These are phyloP conservation scores for Heliocidaris erythrogramma DNA, from an alignment of 35 echinoderm and acorn worm species.

Conservation along the genomic window DNA sequence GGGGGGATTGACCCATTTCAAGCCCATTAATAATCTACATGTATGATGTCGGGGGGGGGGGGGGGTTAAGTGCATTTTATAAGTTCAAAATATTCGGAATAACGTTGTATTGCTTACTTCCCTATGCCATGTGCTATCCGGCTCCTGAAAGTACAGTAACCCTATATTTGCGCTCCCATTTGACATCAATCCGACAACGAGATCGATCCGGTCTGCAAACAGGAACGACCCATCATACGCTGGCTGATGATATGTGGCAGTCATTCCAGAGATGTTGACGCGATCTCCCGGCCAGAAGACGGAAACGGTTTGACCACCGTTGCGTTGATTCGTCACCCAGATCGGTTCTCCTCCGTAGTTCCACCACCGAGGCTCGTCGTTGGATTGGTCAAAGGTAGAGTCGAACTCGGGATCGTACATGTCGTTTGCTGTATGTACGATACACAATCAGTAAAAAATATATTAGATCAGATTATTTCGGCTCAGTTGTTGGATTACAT, in stretches of 20 bases:
- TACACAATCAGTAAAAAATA: no score
- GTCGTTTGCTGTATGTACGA: constrained; percentile 25
- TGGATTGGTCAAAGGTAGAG: not conserved
- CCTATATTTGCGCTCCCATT: constrained; percentile 74
- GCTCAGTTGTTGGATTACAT: no score
- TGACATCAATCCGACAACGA: constrained; percentile 53
- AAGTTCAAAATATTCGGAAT: no score
- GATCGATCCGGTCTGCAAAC: constrained; percentile 60
- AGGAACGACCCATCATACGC: constrained; percentile 57
- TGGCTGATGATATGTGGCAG: constrained; percentile 49
- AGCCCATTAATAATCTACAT: no score
- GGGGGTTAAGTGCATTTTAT: no score
- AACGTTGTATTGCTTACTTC: not conserved
- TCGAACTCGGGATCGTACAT: constrained; percentile 62
- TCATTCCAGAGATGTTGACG: constrained; percentile 51
- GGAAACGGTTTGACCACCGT: constrained; percentile 66
- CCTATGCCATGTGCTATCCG: constrained; percentile 65
- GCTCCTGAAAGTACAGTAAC: constrained; percentile 69
- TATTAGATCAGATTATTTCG: no score
- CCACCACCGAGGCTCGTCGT: not conserved
- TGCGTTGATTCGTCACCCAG: no score
- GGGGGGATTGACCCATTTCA: no score
- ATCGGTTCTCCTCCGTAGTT: no score
- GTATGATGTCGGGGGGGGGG: no score
- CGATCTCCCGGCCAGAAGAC: constrained; percentile 66